phyloP scores from a whole-genome alignment of 2,888 invertebrate species.

The Melieria crassipennis region DNA sequence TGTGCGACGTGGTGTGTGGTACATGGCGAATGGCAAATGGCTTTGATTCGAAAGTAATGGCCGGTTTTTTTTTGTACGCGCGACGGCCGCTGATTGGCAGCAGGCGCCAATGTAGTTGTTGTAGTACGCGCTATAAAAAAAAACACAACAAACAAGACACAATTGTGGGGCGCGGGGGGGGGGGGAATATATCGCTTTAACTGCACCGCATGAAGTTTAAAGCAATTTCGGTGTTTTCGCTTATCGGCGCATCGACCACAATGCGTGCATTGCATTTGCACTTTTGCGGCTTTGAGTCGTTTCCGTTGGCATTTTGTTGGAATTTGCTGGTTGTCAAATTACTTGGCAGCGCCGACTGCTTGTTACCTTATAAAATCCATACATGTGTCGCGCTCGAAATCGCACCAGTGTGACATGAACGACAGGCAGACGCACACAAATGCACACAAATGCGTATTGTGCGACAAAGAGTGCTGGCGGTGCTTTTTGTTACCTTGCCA shows the following conservation, averaged over 20 bases:
- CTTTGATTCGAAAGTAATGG: too few species aligned
- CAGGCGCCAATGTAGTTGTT: too few species aligned
- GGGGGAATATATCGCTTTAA: not conserved
- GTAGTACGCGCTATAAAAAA: too few species aligned
- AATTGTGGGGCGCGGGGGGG: too few species aligned
- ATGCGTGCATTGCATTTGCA: not conserved
- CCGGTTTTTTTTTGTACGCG: too few species aligned
- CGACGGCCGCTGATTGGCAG: too few species aligned
- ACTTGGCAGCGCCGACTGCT: slow-evolving; percentile 25
- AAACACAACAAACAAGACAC: too few species aligned
- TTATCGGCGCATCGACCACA: not conserved
- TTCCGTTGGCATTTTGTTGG: slow-evolving; percentile 6
- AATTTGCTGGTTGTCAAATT: slow-evolving; percentile 27
- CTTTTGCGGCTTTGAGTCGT: not conserved
- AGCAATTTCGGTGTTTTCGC: not conserved
- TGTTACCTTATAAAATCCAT: slow-evolving; percentile 30
- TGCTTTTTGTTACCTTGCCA: slow-evolving; percentile 58
- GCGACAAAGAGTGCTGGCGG: slow-evolving; percentile 13
- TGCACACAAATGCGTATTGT: not conserved
- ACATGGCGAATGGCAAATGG: too few species aligned
- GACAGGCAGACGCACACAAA: slow-evolving; percentile 25
- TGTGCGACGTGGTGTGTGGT: too few species aligned
- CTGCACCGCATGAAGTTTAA: not conserved
- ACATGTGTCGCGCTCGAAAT: slow-evolving; percentile 49
- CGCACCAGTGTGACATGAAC: not conserved